Base-by-base conservation (phyloP, 2,888 invertebrate species). In the Schizotus pectinicornis region DNA sequence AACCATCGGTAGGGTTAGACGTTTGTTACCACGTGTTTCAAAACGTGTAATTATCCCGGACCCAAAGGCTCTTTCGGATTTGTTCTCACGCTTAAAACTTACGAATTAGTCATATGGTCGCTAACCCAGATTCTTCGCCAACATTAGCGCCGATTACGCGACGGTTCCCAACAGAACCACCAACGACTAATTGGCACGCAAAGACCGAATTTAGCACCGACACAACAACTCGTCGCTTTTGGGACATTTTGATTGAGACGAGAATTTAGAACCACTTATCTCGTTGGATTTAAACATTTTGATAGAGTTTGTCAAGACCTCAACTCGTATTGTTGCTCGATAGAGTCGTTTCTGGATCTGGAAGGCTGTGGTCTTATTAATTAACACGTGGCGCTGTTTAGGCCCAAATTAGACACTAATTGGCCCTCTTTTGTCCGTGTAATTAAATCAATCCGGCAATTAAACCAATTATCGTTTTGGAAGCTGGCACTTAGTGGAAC, bases 11-110 rank as follows among this genome's bases (percentile, higher is more conserved):
- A 64, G 59, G 56, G 51, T 64, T 65, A 61, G 58, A 64, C 67
- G 67, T 70, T 68, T 64, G 46, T 63, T 70, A 71, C 75, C 76
- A 75, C 77, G 76, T 74, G 76, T 73, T 73, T 69, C 68, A 71
- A 68, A 76, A 75, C 76, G 68, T 74, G 72, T 77, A 77, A 77
- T 77, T 77, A 77, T 75, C 68, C 61, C 59, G 70, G 65, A 69
- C 74, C 76, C 74, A 70, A 70, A 69, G 74, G 76, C 74, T 66
- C 62, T 72, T 74, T 70, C 68, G 69, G 71, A 69, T 71, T 65
- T 73, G 74, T 77, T 77, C 77, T 77, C 77, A 77, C 77, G 77
- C 76, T 77, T 77, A 53, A 56, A 59, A 61, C 62, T 56, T 59
- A 56, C 56, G 62, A 63, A 63, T 67, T 67, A 65, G 67, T 67